phyloP scores from a whole-genome alignment of 2,797 vertebrate species.

The Lepus townsendii region DNA sequence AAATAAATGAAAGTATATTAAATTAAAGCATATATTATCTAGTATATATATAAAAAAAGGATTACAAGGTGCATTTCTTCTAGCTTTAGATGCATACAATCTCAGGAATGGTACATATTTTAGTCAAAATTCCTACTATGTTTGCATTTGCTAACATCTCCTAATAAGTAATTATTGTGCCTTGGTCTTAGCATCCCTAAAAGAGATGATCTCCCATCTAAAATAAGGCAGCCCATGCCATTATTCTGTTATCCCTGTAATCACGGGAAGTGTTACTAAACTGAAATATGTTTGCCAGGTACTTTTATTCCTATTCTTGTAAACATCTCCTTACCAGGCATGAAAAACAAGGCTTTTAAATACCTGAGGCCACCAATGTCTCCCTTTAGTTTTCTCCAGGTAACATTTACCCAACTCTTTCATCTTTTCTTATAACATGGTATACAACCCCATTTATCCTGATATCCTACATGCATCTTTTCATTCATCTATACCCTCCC shows the following conservation, averaged over 20 bases:
- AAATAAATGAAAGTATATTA: no score
- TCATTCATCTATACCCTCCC: not conserved
- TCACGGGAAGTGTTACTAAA: constrained; percentile 50
- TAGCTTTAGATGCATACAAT: constrained; percentile 6
- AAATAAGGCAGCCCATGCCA: constrained; percentile 7
- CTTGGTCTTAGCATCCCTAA: constrained; percentile 12
- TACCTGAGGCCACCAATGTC: not conserved
- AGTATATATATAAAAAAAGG: no score
- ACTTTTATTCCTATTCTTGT: constrained; percentile 33
- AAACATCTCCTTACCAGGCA: not conserved
- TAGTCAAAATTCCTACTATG: not conserved
- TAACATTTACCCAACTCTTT: constrained; percentile 36
- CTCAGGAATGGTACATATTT: not conserved
- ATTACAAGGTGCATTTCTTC: not conserved
- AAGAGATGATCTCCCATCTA: not conserved
- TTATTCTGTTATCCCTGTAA: not conserved
- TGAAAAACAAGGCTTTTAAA: constrained; percentile 48
- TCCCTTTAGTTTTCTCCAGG: constrained; percentile 8
- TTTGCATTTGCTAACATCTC: not conserved
- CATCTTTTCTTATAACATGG: not conserved
- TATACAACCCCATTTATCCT: not conserved
- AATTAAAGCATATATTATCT: no score
- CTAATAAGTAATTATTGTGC: not conserved
- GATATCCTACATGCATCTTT: constrained; percentile 55
- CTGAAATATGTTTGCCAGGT: not conserved